phyloP scores from a whole-genome alignment of 2,797 vertebrate genomes.

The Spinus pinus region DNA sequence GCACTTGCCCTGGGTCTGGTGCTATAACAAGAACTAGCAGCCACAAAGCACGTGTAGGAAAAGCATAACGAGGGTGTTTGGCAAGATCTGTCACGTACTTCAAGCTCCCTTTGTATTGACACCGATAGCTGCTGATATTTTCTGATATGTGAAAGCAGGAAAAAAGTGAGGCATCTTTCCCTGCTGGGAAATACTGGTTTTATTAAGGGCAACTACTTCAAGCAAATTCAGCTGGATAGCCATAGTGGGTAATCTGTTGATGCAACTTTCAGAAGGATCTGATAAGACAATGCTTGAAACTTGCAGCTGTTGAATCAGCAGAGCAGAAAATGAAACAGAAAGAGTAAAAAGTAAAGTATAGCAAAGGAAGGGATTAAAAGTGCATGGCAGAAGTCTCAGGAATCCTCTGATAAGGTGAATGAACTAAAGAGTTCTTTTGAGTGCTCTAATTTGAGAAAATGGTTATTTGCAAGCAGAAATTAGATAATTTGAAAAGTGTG shows the following conservation, averaged over 20 bases:
- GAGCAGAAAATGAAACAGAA: conserved; percentile 69
- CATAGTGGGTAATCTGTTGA: not conserved
- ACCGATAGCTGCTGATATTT: not conserved
- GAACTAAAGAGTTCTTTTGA: conserved; percentile 22
- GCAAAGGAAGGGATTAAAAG: conserved; percentile 43
- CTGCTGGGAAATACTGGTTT: not conserved
- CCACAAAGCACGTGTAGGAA: not conserved
- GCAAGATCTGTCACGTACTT: not conserved
- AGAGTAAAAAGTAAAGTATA: conserved; percentile 23
- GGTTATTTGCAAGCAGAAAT: conserved; percentile 41
- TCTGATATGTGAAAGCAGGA: not conserved
- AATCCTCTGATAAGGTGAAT: conserved; percentile 50
- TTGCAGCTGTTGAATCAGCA: conserved; percentile 57
- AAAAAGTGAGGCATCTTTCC: not conserved
- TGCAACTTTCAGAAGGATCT: conserved; percentile 36
- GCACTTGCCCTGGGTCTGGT: not conserved
- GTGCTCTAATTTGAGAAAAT: conserved; percentile 5
- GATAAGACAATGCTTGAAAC: conserved; percentile 21
- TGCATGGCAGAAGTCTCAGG: conserved; percentile 50
- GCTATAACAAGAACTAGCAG: not conserved
- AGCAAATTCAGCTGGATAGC: not conserved
- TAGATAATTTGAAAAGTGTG: conserved; percentile 4
- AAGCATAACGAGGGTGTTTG: not conserved
- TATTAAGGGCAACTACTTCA: not conserved
- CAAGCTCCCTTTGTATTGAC: not conserved